Evolutionary conservation across 2,888 invertebrate genomes (phyloP), one percentile per base, ranked within the genome.

Genomic region (Hipparchia sbordonii): DNA sequence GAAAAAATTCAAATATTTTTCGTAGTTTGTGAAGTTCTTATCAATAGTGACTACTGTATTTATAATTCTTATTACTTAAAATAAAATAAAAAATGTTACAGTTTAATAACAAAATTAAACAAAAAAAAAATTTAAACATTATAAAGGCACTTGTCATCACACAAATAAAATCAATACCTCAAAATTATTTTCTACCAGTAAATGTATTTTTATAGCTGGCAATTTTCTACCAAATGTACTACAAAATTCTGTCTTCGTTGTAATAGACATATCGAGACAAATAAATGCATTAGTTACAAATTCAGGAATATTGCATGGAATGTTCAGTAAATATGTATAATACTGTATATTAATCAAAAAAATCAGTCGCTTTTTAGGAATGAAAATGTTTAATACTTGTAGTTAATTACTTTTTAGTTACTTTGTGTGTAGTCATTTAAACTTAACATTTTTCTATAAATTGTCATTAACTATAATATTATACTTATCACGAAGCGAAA

Each of bases 61-160:
- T 60, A 48, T 60, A 68, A 51, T 48, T 60, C 13, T 23, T 65
- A 65, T 52, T 48, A 5, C 61, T 45, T 61, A 61, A 45, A 10
- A 52, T 52, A 61, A 52, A 48, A 23, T 23, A 23, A 60, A 67
- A 51, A 69, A 61, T 51, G 33, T n/a, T 69, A 52, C 51, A 60
- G 51, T 13, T 67, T 23, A 59, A 67, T 65, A 67, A 57, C 23
- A 57, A 67, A 69, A 66, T 51, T 51, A 59, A 13, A 9, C 10
- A 65, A 56, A 33, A 33, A n/a, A 51, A 66, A 67, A 62, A 57
- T 6, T 6, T 52, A 23, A 67, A 63, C 52, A 52, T 69, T 65
- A 66, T 39, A 72, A 76, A 76, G 76, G 76, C 76, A 76, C 76
- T 74, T 76, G 68, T 62, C 70, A 74, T 74, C 71, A 74, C 74